Evolutionary conservation across 2,113 vertebrate genomes (phyloP).

Genomic region (Sula dactylatra): DNA sequence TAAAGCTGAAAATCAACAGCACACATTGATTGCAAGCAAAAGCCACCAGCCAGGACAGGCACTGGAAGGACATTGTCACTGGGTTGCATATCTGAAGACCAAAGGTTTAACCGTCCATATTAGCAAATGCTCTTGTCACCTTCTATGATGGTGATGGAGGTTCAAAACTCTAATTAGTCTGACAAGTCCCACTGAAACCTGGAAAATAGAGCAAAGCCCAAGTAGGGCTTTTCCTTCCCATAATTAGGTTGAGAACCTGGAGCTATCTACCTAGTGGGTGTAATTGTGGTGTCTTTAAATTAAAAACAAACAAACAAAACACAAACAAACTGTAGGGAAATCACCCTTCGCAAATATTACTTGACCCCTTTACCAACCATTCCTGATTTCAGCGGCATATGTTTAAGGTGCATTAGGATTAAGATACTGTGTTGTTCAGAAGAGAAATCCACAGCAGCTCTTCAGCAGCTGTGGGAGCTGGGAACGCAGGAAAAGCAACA

Average conservation of each 20-base stretch:
- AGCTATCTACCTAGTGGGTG: background rate
- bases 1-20: background rate
- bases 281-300: background rate
- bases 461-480: background rate
- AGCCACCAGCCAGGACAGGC: rapidly evolving
- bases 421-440: background rate
- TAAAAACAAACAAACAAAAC: background rate
- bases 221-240: background rate
- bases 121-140: background rate
- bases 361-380: background rate
- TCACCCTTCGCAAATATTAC: background rate
- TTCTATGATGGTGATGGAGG: background rate
- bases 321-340: background rate
- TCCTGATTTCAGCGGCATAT: background rate
- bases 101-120: background rate
- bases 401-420: background rate
- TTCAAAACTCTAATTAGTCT: background rate
- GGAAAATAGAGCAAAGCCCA: background rate
- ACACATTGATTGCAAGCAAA: background rate
- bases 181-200: background rate
- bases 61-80: background rate
- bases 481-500: background rate
- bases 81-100: background rate
- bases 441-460: background rate
- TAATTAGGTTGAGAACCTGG: background rate